phyloP scores from a whole-genome alignment of 2,888 invertebrate species.

The Standfussiana lucernea region DNA sequence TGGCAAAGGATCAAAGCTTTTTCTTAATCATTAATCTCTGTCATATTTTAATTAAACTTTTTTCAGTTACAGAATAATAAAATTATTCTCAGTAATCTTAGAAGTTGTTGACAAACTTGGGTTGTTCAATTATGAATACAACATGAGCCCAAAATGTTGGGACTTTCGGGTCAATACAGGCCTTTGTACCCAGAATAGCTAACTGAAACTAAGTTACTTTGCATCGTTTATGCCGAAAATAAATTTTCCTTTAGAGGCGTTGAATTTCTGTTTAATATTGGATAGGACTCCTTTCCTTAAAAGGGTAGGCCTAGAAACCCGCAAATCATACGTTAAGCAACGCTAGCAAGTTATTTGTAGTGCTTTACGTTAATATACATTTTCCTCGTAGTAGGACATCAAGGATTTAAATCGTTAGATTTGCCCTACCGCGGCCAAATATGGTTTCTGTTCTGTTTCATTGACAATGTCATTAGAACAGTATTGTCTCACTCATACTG shows the following conservation, averaged over 20 bases:
- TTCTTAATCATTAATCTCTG: conserved; percentile 31
- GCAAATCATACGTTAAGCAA: not conserved
- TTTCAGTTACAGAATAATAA: conserved; percentile 38
- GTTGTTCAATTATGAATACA: conserved; percentile 48
- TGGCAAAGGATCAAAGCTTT: conserved; percentile 34
- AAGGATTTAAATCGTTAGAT: not conserved
- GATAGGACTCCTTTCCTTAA: conserved; percentile 8
- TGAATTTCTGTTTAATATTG: conserved; percentile 21
- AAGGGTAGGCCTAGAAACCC: conserved; percentile 11
- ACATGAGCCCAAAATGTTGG: conserved; percentile 31
- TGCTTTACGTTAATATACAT: not conserved
- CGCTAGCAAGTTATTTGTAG: not conserved
- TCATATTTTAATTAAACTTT: conserved; percentile 47
- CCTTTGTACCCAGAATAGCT: conserved; percentile 17
- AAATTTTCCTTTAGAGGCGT: conserved; percentile 3
- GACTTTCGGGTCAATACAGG: conserved; percentile 44
- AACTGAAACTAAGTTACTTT: conserved; percentile 28
- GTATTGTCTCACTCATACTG: not conserved
- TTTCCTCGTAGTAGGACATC: not conserved
- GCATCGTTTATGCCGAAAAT: conserved; percentile 6
- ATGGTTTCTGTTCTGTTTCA: not conserved
- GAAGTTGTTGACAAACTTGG: conserved; percentile 45
- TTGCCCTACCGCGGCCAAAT: not conserved
- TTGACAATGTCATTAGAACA: not conserved
- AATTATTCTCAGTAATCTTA: conserved; percentile 15